Evolutionary conservation across 2,113 vertebrate species (phyloP), one percentile per base, ranked within the genome.

Genomic region (Prunella fulvescens): DNA sequence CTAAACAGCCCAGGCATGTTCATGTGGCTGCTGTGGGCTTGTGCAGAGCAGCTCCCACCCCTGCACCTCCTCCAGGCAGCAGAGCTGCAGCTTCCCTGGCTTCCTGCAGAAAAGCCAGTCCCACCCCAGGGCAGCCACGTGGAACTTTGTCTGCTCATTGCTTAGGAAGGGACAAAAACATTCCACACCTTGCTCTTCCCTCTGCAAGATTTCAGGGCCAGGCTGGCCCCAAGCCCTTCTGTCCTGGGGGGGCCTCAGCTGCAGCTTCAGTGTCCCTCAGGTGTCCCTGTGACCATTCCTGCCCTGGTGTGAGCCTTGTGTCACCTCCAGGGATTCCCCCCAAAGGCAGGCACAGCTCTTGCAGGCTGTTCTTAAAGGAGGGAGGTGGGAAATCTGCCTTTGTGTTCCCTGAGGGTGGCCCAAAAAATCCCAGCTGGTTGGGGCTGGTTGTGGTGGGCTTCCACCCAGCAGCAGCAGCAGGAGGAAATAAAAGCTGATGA

Each of bases 41-140:
- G 37, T 37, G 37, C n/a, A 37, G 22, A 42, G 54, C 8, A 54
- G 65, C 22, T 71, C 66, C 7, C 45, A 1, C 11, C 26, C 3
- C 12, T 12, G 44, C 67, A 37, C 5, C 25, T 24, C 53, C 53
- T 35, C 1, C 15, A 3, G 13, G 19, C 51, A 25, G 47, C 26
- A 9, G 3, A 17, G 9, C 51, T 18, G n/a, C 23, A 81, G 60
- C 39, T 91, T 39, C 57, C 17, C 64, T 70, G 5, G 15, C 5
- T 65, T 78, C 78, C 65, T 58, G 37, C 37, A 37, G 37, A 37
- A 37, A 9, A 37, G 37, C 37, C 37, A 37, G 37, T 37, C 37
- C 37, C 37, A 2, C 65, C 64, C 37, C 20, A 45, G 0, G 29
- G 11, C 2, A 60, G 31, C 74, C 53, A 6, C 7, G 0, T 7